Evolutionary conservation across 1,140 invertebrate species (phyloP), one percentile per base, ranked within the genome.

Genomic region (Drosophila bifasciata): DNA sequence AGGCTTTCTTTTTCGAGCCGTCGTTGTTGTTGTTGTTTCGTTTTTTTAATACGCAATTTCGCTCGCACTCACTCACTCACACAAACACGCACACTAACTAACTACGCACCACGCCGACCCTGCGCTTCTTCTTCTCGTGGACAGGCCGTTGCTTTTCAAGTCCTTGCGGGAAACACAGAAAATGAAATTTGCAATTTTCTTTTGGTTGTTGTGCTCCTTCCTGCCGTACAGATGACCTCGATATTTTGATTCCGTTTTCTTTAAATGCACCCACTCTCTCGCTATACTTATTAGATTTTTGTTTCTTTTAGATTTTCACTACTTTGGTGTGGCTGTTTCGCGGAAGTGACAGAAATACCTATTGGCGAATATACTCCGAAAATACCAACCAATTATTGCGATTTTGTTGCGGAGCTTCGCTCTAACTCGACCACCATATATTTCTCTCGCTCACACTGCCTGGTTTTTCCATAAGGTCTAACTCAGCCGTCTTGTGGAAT

Each of bases 1-100:
- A 17, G 43, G 70, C 32, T 51, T 25, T 56, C 15, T 67, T 63
- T 36, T 36, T 36, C 32, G 32, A 36, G 69, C 21, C 60, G 51
- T 71, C 60, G 61, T 71, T 80, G 71, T 80, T 80, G 71, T 80
- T 80, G 62, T 66, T 58, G 39, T 59, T 73, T 59, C 44, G 43
- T 53, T 75, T 75, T 75, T 11, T 59, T 86, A 83, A 88, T 76
- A 89, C 83, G 83, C 83, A 88, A 88, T 88, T 89, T 70, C 64
- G 57, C 49, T 41, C 59, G 49, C 11, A 11, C 58, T 19, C 49
- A 40, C 46, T 16, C 23, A 23, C 15, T 50, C 36, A 48, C 36
- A 59, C 56, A 48, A 17, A 59, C 36, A 70, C 44, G 48, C 63
- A 55, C 81, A 88, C 74, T 41, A 77, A 88, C 74, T 41, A 77